A percentile compares a stretch with the other conserved stretches of the same genome.
Conservation (phyloP, 1,140 invertebrate genomes). For the Hyposmocoma kahamanoa region DNA sequence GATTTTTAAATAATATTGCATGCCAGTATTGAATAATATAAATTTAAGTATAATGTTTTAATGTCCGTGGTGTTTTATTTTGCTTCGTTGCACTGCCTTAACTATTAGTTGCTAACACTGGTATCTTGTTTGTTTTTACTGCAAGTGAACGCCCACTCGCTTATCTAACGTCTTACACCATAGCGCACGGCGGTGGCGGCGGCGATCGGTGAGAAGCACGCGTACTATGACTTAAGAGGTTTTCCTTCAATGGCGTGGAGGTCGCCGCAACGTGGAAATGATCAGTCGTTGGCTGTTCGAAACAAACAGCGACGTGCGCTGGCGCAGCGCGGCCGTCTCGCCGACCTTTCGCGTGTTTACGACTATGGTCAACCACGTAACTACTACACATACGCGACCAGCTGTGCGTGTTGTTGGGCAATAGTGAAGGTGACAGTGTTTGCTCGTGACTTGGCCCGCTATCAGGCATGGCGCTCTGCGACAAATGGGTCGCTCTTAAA, state of each 20-base stretch:
- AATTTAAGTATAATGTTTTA: conserved; percentile 71
- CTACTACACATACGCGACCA: conserved; percentile 5
- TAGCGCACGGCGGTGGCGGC: not conserved
- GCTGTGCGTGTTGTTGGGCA: conserved; percentile 13
- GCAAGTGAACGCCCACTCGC: conserved; percentile 2
- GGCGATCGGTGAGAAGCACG: not conserved
- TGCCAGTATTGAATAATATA: conserved; percentile 65
- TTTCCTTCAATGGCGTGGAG: conserved; percentile 36
- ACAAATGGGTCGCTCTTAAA: conserved; percentile 73
- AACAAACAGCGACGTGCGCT: conserved; percentile 45
- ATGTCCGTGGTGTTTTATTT: conserved; percentile 53
- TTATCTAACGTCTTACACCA: not conserved
- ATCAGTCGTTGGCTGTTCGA: conserved; percentile 24
- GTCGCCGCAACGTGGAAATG: conserved; percentile 27
- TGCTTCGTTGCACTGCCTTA: conserved; percentile 2
- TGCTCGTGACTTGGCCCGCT: conserved; percentile 22
- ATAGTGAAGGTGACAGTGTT: conserved; percentile 17
- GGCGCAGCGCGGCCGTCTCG: conserved; percentile 39
- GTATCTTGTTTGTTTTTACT: not conserved
- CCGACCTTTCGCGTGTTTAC: conserved; percentile 9
- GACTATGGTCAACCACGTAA: conserved; percentile 23
- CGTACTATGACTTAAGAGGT: no score
- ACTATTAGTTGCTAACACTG: no score
- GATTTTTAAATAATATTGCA: conserved; percentile 59
- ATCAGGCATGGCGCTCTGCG: conserved; percentile 59